phyloP scores from a whole-genome alignment of 2,113 vertebrate genomes.

The Siniperca knerii region DNA sequence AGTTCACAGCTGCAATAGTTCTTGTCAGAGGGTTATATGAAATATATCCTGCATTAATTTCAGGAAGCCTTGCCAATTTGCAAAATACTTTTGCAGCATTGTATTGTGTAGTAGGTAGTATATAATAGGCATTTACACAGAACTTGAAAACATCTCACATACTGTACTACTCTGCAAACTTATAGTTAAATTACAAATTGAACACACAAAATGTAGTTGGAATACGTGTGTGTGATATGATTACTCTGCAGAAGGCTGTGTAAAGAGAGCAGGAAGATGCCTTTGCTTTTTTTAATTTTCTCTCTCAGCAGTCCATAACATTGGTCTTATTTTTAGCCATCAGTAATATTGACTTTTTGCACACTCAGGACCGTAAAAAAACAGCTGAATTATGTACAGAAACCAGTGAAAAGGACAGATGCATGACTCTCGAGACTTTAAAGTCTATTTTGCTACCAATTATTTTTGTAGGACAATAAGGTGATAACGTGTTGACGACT shows the following conservation, averaged over 20 bases:
- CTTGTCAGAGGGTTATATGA: conserved; percentile 29
- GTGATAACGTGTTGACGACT: conserved; percentile 2
- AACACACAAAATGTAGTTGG: background rate
- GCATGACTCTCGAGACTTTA: conserved; percentile 49
- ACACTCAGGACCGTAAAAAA: conserved; percentile 64
- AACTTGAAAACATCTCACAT: conserved; percentile 55
- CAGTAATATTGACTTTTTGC: conserved; percentile 43
- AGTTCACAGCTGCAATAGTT: conserved; percentile 2
- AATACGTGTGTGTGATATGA: background rate
- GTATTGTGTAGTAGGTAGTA: conserved; percentile 13
- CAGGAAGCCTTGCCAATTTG: conserved; percentile 60
- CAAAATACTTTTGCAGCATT: conserved; percentile 41
- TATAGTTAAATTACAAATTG: background rate
- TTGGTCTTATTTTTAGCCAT: conserved; percentile 59
- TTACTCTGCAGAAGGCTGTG: conserved; percentile 26
- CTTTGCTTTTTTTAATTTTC: conserved; percentile 44
- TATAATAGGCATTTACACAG: background rate
- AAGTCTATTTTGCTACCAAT: conserved; percentile 73
- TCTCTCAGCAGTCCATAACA: conserved; percentile 52
- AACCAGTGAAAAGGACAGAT: conserved; percentile 33
- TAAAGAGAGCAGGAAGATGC: conserved; percentile 43
- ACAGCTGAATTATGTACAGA: conserved; percentile 55
- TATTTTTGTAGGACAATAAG: conserved; percentile 69
- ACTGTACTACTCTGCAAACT: conserved; percentile 28
- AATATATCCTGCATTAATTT: conserved; percentile 45